Evolutionary conservation across 2,888 invertebrate genomes (phyloP).

Genomic region (Helobdella robusta): DNA sequence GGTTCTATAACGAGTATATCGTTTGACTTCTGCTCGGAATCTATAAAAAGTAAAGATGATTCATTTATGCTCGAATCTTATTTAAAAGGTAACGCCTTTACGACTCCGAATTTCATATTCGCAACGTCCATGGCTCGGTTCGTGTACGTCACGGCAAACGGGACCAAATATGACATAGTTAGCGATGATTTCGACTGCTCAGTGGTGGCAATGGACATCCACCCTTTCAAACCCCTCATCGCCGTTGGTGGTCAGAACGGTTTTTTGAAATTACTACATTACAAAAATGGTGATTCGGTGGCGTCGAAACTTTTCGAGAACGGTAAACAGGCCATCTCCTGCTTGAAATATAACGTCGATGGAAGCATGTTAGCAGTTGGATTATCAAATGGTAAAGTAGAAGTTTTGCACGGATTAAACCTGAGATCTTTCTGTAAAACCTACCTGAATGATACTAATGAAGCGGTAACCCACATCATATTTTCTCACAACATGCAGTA

Average conservation of each 20-base stretch:
- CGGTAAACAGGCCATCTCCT: background rate
- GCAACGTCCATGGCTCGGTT: conserved; percentile 46
- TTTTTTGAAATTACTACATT: conserved; percentile 15
- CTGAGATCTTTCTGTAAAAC: conserved; percentile 43
- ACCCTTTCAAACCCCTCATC: conserved; percentile 14
- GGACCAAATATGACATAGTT: conserved; percentile 43
- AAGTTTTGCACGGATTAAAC: conserved; percentile 46
- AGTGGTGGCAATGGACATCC: conserved; percentile 12
- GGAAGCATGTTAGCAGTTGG: conserved; percentile 29
- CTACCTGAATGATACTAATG: conserved; percentile 45
- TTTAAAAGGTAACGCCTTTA: conserved; percentile 41
- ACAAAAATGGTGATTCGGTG: background rate
- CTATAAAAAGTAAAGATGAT: conserved; percentile 41
- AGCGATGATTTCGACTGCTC: conserved; percentile 15
- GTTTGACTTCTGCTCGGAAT: conserved; percentile 43
- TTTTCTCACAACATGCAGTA: conserved; percentile 47
- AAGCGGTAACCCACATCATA: conserved; percentile 45
- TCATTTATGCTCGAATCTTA: no score
- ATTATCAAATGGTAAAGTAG: conserved; percentile 40
- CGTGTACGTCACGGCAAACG: conserved; percentile 45
- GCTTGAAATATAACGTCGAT: conserved; percentile 11
- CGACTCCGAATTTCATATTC: conserved; percentile 47
- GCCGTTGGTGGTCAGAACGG: conserved; percentile 15
- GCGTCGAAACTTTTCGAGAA: conserved; percentile 17
- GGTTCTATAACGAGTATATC: conserved; percentile 47